Evolutionary conservation across 2,888 invertebrate species (phyloP).

Genomic region (Papilio gigon): DNA sequence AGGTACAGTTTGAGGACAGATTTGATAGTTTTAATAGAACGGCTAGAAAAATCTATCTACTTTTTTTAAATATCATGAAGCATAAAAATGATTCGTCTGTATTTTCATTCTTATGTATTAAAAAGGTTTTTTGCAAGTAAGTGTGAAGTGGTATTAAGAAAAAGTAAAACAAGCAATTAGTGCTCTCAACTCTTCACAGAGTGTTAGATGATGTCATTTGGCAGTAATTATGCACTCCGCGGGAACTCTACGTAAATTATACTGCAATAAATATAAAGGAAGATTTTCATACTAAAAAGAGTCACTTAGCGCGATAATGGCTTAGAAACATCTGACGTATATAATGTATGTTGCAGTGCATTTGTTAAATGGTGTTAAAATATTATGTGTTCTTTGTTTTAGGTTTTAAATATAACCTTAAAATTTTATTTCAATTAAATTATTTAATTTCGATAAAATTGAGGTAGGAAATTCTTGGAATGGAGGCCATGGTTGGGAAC

Average conservation of each 20-base stretch:
- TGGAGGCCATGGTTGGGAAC: no score
- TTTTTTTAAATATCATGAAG: neutral
- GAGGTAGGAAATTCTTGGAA: no score
- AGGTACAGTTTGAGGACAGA: no score
- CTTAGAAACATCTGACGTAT: neutral
- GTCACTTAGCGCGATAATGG: conserved; percentile 38
- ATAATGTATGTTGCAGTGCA: no score
- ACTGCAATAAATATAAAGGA: conserved; percentile 14
- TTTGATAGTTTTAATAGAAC: no score
- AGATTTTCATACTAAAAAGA: neutral
- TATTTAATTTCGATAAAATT: no score
- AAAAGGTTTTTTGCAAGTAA: neutral
- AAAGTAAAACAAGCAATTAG: conserved; percentile 4
- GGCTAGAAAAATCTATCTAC: no score
- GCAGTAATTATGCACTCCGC: conserved; percentile 32
- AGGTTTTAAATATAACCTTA: no score
- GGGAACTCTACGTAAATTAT: conserved; percentile 21
- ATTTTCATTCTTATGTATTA: neutral
- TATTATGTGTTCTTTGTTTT: no score
- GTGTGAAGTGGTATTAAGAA: neutral
- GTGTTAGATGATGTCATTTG: conserved; percentile 20
- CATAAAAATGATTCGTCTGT: neutral
- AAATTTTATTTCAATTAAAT: no score
- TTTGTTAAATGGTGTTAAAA: no score
- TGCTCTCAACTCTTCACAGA: conserved; percentile 3